A percentile compares a stretch with the other conserved stretches of the same genome.
Conservation (phyloP, 2,113 vertebrate genomes). For the Melanostigma gelatinosum region DNA sequence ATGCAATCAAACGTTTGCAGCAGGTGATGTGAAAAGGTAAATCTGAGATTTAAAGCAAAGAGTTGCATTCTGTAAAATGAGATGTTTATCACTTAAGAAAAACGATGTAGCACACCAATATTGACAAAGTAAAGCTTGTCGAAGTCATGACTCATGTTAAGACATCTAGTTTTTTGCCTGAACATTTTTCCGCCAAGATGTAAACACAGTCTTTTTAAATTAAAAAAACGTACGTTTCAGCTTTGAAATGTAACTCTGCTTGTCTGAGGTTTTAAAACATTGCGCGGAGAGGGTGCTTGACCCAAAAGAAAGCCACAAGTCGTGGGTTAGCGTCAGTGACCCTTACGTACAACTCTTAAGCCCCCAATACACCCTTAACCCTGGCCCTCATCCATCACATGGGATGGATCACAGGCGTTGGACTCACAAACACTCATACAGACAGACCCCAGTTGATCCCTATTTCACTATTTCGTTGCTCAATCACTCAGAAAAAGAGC, state of each 20-base stretch:
- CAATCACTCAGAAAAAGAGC: conserved; percentile 60
- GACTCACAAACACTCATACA: conserved; percentile 63
- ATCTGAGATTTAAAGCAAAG: conserved; percentile 15
- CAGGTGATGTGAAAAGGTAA: conserved; percentile 24
- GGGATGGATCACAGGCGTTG: conserved; percentile 66
- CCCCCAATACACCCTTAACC: conserved; percentile 67
- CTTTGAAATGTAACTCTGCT: not conserved
- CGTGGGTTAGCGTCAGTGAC: conserved; percentile 58
- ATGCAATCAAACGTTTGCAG: conserved; percentile 18
- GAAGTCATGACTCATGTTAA: conserved; percentile 13
- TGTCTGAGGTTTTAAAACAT: conserved; percentile 25
- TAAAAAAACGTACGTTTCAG: not conserved
- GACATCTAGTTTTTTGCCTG: not conserved
- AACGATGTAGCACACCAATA: conserved; percentile 1
- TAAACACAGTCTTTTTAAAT: not conserved
- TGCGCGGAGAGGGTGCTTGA: conserved; percentile 18
- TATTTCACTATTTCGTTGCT: conserved; percentile 59
- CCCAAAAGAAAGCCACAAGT: conserved; percentile 19
- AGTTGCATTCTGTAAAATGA: not conserved
- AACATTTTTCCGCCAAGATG: too few relatives aligned
- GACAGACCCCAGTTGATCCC: conserved; percentile 72
- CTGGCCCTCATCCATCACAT: conserved; percentile 75
- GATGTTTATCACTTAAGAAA: conserved; percentile 15
- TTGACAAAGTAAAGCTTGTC: conserved; percentile 3
- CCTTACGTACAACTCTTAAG: conserved; percentile 51